Conservation (phyloP, 2,113 vertebrate genomes). For the Takifugu flavidus region DNA sequence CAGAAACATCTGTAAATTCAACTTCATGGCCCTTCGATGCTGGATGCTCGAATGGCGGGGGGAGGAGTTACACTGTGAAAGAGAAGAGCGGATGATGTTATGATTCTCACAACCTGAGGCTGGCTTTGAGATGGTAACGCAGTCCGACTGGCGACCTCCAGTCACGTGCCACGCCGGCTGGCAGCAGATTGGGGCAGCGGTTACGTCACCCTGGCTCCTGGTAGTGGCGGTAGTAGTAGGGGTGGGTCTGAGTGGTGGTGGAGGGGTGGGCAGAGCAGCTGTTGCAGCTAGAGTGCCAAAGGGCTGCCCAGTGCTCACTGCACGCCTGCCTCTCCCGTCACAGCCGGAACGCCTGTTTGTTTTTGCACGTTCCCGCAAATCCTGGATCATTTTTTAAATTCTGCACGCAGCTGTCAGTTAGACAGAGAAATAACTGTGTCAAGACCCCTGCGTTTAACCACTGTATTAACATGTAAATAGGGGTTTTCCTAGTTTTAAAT, state of each 20-base stretch:
- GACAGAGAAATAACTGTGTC: no score
- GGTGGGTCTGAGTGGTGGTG: conserved; percentile 21
- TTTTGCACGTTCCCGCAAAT: conserved; percentile 5
- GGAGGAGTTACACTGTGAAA: conserved; percentile 1
- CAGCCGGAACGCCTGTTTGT: conserved; percentile 6
- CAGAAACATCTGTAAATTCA: conserved; percentile 47
- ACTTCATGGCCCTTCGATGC: conserved; percentile 26
- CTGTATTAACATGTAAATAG: no score
- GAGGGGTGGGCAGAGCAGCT: conserved; percentile 56
- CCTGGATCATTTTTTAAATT: not conserved
- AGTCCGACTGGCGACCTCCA: conserved; percentile 46
- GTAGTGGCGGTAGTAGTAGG: conserved; percentile 41
- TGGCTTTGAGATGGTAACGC: conserved; percentile 50
- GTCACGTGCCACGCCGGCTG: conserved; percentile 56
- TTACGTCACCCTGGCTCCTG: conserved; percentile 59
- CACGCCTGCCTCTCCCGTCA: conserved; percentile 9
- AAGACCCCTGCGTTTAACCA: no score
- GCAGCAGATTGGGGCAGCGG: conserved; percentile 35
- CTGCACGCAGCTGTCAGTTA: not conserved
- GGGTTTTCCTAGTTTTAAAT: no score
- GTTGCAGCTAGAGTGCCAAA: conserved; percentile 59
- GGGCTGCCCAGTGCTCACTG: conserved; percentile 33
- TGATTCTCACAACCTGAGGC: conserved; percentile 40
- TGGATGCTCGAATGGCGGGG: not conserved
- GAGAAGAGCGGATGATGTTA: conserved; percentile 26